Evolutionary conservation across 2,797 vertebrate genomes (phyloP), one percentile per base, ranked within the genome.

Genomic region (Syncerus caffer): DNA sequence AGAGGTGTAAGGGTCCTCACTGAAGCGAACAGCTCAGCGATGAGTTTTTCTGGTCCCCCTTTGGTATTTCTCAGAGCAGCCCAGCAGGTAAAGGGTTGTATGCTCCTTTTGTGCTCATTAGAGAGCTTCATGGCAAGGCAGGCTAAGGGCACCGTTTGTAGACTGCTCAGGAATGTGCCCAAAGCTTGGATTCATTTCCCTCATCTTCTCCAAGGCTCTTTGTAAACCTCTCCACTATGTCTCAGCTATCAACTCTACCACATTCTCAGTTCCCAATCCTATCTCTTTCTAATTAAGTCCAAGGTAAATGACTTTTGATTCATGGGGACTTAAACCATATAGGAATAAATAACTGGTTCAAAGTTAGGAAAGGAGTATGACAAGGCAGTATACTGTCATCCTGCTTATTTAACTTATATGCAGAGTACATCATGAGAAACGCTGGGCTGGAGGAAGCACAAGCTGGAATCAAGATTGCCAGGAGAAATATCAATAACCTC

Each of bases 1-100:
- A 23, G 67, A 11, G n/a, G 2, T 3, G 1, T 1, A 15, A 60
- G 31, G 1, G 3, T 31, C 21, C 45, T 45, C 5, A 2, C 6
- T 8, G 8, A 29, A 15, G 31, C 3, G 64, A 45, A 5, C 16
- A 51, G n/a, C 29, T 92, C 34, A 60, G 29, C 7, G 15, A 16
- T 14, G 27, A 25, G 31, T 47, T 51, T 71, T 25, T 57, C 50
- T 2, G 47, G 19, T 10, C 64, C 38, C 3, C 11, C 9, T 60
- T 45, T 34, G 64, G 11, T 80, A 8, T 47, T 67, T 90, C 91
- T 53, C 62, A 38, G 62, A 4, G 1, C 38, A 34, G 10, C 31
- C 29, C 60, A 45, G 13, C 1, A 25, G 84, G n/a, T 16, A 38
- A 1, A 14, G 62, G 14, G 31, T n/a, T 42, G 7, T 21, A 7